Evolutionary conservation across 1,140 invertebrate species (phyloP).

Genomic region (Rhopalosiphum maidis): DNA sequence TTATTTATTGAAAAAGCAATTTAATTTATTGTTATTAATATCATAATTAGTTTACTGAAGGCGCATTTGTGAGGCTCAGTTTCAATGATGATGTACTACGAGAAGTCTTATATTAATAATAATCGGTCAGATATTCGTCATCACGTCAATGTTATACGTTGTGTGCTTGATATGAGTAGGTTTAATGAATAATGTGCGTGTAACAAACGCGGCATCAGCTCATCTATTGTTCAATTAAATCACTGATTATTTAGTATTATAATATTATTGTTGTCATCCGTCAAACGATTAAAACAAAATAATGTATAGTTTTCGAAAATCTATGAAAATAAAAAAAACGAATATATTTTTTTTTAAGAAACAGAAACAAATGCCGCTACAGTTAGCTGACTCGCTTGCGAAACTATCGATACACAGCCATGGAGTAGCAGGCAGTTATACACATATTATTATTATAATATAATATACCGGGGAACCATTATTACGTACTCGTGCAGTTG

Average conservation of each 20-base stretch:
- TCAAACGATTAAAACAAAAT: neutral
- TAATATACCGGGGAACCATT: neutral
- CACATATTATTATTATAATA: neutral
- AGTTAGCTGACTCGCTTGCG: too few species aligned
- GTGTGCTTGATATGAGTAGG: neutral
- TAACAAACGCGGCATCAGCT: neutral
- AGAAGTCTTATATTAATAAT: neutral
- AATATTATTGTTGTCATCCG: neutral
- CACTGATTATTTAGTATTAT: neutral
- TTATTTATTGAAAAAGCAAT: neutral
- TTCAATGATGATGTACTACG: neutral
- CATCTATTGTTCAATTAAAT: neutral
- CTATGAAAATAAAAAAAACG: neutral
- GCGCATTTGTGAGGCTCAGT: neutral
- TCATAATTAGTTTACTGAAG: neutral
- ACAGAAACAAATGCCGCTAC: too few species aligned
- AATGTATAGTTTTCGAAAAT: neutral
- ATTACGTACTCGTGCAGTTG: neutral
- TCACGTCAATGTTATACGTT: neutral
- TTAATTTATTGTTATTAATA: slow-evolving; percentile 3
- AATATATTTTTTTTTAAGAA: too few species aligned
- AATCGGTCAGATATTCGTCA: neutral
- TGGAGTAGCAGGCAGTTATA: neutral
- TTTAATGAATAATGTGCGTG: too few species aligned
- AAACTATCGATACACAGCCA: too few species aligned